Evolutionary conservation across 2,113 vertebrate species (phyloP).

Genomic region (Ptychochromis oligacanthus): DNA sequence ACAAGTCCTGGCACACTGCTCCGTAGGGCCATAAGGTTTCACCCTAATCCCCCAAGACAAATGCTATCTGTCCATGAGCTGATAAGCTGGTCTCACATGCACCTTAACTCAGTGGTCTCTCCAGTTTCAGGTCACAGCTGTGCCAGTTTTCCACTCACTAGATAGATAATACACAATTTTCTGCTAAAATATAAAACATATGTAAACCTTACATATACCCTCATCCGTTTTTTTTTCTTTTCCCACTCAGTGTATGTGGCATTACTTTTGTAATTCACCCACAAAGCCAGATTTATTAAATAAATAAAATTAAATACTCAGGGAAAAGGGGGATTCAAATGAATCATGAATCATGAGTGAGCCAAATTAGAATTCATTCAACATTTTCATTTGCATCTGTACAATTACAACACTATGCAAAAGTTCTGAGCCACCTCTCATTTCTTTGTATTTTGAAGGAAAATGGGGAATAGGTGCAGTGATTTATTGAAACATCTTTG

Average conservation of each 20-base stretch:
- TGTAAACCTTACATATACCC: background rate
- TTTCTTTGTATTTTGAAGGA: no score
- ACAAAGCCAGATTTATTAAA: background rate
- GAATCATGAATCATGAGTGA: no score
- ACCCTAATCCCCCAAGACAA: conserved; percentile 38
- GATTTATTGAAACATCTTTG: no score
- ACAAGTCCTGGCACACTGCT: conserved; percentile 26
- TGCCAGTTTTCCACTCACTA: background rate
- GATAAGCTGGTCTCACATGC: conserved; percentile 13
- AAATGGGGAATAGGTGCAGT: no score
- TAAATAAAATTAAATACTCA: background rate
- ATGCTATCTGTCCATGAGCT: conserved; percentile 8
- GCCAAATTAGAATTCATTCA: no score
- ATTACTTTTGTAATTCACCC: background rate
- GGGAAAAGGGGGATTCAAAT: background rate
- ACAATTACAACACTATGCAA: no score
- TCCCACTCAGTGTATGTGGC: background rate
- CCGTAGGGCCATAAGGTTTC: conserved; percentile 5
- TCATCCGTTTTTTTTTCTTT: background rate
- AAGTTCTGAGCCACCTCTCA: no score
- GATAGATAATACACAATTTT: background rate
- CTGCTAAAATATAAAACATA: background rate
- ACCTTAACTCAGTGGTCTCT: background rate
- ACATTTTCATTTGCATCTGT: no score
- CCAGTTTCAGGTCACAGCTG: background rate